Conservation (phyloP, 2,113 vertebrate species). For the Panthera uncia region DNA sequence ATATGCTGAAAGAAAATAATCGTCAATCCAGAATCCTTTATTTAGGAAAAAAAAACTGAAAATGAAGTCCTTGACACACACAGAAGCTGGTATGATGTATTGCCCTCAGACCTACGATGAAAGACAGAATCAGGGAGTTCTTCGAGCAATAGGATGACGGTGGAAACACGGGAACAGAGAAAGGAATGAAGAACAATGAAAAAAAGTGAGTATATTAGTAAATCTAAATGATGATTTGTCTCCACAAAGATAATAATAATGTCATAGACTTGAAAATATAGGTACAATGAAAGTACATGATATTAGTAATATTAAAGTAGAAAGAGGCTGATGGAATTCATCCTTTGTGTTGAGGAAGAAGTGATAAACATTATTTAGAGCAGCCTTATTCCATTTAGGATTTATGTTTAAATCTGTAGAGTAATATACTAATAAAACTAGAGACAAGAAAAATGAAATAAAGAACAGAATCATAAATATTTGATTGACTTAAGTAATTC, state of each 20-base stretch:
- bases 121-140: not conserved
- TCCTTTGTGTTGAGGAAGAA: not conserved
- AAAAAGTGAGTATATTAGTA: not conserved
- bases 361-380: not conserved
- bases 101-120: not conserved
- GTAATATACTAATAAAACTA: not conserved
- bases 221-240: not conserved
- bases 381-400: not conserved
- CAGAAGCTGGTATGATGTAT: not conserved
- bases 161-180: not conserved
- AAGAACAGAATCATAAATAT: not conserved
- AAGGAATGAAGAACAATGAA: not conserved
- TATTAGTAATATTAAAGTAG: not conserved
- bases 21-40: not conserved
- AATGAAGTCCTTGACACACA: slow-evolving; percentile 11
- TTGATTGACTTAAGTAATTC: not conserved
- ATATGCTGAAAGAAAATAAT: not conserved
- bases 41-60: not conserved
- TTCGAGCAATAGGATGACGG: not conserved
- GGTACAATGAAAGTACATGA: not conserved
- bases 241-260: not conserved
- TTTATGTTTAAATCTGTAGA: not conserved
- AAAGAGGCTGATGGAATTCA: not conserved
- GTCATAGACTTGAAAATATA: not conserved
- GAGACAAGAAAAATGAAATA: not conserved